Evolutionary conservation across 2,888 invertebrate genomes (phyloP).

Genomic region (Noctua fimbriata): DNA sequence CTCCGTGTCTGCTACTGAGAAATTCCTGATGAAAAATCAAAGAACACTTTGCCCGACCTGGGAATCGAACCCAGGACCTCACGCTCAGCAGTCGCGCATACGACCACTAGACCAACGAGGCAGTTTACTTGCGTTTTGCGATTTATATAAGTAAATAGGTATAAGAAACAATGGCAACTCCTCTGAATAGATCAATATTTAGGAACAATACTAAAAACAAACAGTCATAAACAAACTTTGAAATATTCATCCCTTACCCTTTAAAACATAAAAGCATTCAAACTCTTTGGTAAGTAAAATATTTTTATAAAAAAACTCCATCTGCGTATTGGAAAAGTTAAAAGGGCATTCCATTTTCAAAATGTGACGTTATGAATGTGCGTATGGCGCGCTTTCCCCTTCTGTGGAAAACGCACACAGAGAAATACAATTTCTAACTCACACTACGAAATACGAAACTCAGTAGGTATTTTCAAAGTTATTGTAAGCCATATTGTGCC

Average conservation of each 20-base stretch:
- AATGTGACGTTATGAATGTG: slow-evolving; percentile 77
- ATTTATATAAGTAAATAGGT: not conserved
- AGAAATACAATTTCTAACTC: slow-evolving; percentile 55
- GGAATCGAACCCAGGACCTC: too few species aligned
- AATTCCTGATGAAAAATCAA: too few species aligned
- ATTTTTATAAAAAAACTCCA: slow-evolving; percentile 47
- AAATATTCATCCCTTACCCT: slow-evolving; percentile 3
- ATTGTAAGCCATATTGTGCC: slow-evolving; percentile 41
- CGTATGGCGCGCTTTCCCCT: slow-evolving; percentile 83
- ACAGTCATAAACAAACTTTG: slow-evolving; percentile 13
- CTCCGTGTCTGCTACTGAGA: too few species aligned
- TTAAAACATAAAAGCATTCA: slow-evolving; percentile 39
- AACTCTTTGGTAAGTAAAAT: slow-evolving; percentile 39
- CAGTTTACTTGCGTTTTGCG: too few species aligned
- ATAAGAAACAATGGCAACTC: not conserved
- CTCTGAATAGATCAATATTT: not conserved
- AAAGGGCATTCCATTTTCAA: slow-evolving; percentile 85
- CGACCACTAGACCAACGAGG: too few species aligned
- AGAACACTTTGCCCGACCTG: too few species aligned
- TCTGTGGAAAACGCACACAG: slow-evolving; percentile 82
- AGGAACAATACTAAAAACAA: not conserved
- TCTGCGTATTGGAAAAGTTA: slow-evolving; percentile 82
- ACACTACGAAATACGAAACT: slow-evolving; percentile 58
- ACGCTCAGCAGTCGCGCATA: too few species aligned
- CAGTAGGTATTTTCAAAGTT: slow-evolving; percentile 50